These are phyloP conservation scores for Scytalopus superciliaris DNA, from an alignment of 2,113 vertebrate species.

Conservation along the genomic window DNA sequence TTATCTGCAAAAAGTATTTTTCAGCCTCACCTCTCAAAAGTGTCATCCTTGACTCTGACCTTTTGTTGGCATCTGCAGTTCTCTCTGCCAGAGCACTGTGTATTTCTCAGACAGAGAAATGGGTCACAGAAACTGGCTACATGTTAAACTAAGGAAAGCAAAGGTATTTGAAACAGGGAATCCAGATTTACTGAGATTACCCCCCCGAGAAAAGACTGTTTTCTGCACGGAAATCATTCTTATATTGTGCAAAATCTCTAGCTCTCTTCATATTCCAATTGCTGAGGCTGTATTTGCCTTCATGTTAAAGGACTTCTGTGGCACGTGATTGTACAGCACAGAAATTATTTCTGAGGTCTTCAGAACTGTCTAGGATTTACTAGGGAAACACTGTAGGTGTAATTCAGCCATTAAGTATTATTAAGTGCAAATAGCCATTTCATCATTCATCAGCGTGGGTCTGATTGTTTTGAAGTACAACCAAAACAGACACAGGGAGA, in stretches of 20 bases:
- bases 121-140: neutral
- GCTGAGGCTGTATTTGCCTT: neutral
- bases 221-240: neutral
- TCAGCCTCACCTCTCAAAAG: neutral
- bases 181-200: neutral
- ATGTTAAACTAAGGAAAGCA: neutral
- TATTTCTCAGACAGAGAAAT: neutral
- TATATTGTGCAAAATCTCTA: neutral
- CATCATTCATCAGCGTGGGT: neutral
- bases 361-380: neutral
- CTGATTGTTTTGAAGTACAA: neutral
- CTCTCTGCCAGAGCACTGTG: neutral
- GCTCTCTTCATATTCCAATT: neutral
- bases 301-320: neutral
- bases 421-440: neutral
- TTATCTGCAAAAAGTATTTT: neutral
- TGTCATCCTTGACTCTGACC: neutral
- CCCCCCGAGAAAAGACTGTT: neutral
- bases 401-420: neutral
- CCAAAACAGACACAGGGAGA: neutral
- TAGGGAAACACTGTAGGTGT: neutral
- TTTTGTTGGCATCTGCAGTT: neutral
- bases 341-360: neutral
- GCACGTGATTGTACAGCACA: accelerated
- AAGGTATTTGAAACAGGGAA: neutral